A percentile compares a stretch with the other conserved stretches of the same genome.
Conservation (phyloP, 2,113 vertebrate species). For the Grantiella picta region DNA sequence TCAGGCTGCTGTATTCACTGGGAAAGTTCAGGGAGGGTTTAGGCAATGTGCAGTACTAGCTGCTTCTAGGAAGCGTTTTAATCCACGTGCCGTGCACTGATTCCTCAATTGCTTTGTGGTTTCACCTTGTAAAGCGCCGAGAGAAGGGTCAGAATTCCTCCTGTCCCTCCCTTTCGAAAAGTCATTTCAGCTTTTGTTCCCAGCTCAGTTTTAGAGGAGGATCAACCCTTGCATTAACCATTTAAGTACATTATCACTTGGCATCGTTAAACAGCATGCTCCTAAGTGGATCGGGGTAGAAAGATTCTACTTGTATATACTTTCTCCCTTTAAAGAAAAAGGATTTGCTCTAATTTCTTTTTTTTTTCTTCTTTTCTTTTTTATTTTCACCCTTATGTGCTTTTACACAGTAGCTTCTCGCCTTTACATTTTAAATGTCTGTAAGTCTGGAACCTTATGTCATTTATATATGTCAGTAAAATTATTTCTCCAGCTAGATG, state of each 20-base stretch:
- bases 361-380: background rate
- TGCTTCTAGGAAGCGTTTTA: constrained; percentile 51
- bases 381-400: background rate
- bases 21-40: constrained; percentile 74
- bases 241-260: constrained; percentile 5
- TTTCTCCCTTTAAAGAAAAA: background rate
- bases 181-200: constrained; percentile 26
- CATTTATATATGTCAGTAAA: background rate
- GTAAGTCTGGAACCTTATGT: background rate
- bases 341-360: background rate
- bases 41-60: background rate
- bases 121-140: background rate
- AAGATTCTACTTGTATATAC: background rate
- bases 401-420: background rate
- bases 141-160: background rate
- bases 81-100: constrained; percentile 56
- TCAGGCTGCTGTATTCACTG: constrained; percentile 59
- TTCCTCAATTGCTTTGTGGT: background rate
- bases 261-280: constrained; percentile 3
- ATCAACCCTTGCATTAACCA: constrained; percentile 36
- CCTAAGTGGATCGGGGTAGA: background rate
- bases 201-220: constrained; percentile 5
- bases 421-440: background rate
- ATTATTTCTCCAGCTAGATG: background rate
- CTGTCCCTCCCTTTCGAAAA: background rate